Base-by-base conservation (phyloP, 1,140 invertebrate genomes). In the Drosophila ambigua region DNA sequence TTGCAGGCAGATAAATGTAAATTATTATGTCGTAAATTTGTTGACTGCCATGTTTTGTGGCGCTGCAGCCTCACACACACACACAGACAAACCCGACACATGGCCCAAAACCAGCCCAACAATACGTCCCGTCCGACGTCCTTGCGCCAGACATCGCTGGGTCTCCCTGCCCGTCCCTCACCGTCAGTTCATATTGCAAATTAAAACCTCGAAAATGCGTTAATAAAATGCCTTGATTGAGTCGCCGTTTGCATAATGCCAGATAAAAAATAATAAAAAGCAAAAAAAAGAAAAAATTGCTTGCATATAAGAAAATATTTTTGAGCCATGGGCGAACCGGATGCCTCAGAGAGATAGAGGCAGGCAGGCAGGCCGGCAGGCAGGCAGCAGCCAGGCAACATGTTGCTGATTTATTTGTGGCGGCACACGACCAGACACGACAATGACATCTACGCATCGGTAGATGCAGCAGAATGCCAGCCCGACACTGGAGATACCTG, bases 1-100 rank as follows among this genome's bases (percentile, higher is more conserved):
- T 85, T 85, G 81, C 82, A 64, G 35, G 84, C 81, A 90, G 88
- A 90, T 90, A 90, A 90, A 90, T 90, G 88, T 90, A 90, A 90
- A 90, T 90, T 90, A 90, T 90, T 90, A 90, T 90, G 88, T 90
- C 88, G 88, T 90, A 90, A 90, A 90, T 90, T 90, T 90, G 88
- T 90, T 88, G 88, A 88, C 88, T 90, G 88, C 88, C 88, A 90
- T 90, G 88, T 90, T 90, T 39, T 79, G 85, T 45, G 75, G 72
- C 35, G 11, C 81, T 78, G 59, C 77, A 65, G 77, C 68, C 65
- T 73, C 69, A 75, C 64, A 77, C 73, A 74, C 66, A 79, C 76
- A 67, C 78, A 48, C 60, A 20, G 26, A 58, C 46, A 54, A 55
- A 61, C 59, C 68, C 73, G 31, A 35, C 11, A 39, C 0, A 39